Evolutionary conservation across 2,888 invertebrate genomes (phyloP).

Genomic region (Hanleya hanleyi): DNA sequence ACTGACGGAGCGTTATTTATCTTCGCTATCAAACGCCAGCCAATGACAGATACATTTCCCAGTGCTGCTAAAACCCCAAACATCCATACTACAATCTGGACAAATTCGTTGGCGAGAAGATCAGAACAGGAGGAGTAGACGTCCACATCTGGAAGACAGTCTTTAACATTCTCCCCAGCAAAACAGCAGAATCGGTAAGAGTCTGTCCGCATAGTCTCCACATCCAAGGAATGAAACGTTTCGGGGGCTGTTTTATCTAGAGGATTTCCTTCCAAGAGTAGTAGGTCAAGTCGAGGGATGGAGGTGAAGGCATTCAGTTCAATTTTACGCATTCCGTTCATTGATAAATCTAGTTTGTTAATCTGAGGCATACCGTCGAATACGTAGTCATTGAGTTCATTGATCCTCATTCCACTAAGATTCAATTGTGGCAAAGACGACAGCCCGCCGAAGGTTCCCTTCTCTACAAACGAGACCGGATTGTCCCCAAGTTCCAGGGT

Average conservation of each 20-base stretch:
- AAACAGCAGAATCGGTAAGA: not conserved
- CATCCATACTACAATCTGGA: slow-evolving; percentile 77
- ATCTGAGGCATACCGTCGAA: not conserved
- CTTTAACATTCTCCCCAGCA: slow-evolving; percentile 5
- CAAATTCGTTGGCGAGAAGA: slow-evolving; percentile 42
- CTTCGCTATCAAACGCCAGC: slow-evolving; percentile 24
- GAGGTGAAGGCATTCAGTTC: slow-evolving; percentile 14
- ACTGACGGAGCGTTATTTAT: slow-evolving; percentile 71
- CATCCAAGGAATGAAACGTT: not conserved
- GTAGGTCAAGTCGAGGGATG: not conserved
- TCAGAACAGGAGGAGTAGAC: slow-evolving; percentile 48
- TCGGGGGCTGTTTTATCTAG: not conserved
- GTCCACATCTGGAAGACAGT: slow-evolving; percentile 44
- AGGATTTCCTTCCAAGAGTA: slow-evolving; percentile 6
- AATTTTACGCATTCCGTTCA: slow-evolving; percentile 31
- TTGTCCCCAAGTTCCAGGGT: not conserved
- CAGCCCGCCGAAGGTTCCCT: not conserved
- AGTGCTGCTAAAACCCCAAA: slow-evolving; percentile 78
- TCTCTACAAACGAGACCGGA: not conserved
- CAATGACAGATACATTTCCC: slow-evolving; percentile 76
- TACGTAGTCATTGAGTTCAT: not conserved
- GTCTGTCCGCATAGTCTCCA: not conserved
- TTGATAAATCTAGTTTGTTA: slow-evolving; percentile 26
- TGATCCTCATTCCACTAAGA: not conserved
- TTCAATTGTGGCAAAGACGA: not conserved